Conservation (phyloP, 2,797 vertebrate species). For the Serranus cabrilla region DNA sequence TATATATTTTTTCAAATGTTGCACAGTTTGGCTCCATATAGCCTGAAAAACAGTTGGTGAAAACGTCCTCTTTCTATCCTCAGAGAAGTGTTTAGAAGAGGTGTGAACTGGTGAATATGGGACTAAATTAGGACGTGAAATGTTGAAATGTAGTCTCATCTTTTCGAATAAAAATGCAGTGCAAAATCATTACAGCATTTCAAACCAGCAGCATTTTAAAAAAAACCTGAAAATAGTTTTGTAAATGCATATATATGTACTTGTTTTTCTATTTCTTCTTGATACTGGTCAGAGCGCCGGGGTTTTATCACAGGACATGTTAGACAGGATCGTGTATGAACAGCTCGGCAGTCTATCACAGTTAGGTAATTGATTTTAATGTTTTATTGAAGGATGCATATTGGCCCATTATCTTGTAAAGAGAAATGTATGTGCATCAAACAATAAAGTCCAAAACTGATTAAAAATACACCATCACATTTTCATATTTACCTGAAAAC, state of each 20-base stretch:
- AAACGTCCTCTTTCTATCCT: neutral
- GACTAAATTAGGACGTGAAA: neutral
- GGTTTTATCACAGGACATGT: neutral
- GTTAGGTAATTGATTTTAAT: too few relatives aligned
- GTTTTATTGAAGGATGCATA: too few relatives aligned
- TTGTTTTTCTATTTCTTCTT: neutral
- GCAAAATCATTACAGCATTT: neutral
- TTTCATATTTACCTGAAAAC: neutral
- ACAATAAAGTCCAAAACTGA: too few relatives aligned
- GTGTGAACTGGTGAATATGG: neutral
- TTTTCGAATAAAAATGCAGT: neutral
- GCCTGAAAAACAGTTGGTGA: neutral
- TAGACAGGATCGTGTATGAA: neutral
- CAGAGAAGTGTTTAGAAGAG: neutral
- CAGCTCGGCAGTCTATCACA: neutral
- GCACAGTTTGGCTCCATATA: neutral
- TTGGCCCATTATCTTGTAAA: too few relatives aligned
- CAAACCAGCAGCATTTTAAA: neutral
- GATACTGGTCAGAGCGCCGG: too few relatives aligned
- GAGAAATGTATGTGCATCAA: too few relatives aligned
- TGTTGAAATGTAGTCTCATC: neutral
- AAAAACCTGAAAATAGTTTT: neutral
- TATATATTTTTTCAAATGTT: neutral
- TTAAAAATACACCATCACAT: neutral
- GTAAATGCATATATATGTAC: neutral